phyloP scores from a whole-genome alignment of 2,113 vertebrate genomes.

The Anarrhichthys ocellatus region DNA sequence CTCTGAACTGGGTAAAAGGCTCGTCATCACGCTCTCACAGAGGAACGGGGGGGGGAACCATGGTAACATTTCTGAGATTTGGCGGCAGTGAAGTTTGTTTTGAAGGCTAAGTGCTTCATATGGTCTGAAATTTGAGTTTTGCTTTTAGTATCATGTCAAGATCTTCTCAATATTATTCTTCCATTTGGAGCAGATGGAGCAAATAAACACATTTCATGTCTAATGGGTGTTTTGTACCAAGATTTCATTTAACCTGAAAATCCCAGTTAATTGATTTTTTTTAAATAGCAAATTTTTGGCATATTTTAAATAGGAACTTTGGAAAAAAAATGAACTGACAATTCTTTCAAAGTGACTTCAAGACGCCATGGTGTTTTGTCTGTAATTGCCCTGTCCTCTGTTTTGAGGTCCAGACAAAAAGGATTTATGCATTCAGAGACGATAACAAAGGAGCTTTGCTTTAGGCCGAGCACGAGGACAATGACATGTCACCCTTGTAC shows the following conservation, averaged over 20 bases:
- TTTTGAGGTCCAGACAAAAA: constrained; percentile 70
- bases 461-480: constrained; percentile 76
- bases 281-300: not conserved
- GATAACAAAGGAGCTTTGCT: constrained; percentile 74
- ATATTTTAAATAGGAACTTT: constrained; percentile 7
- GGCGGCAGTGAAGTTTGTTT: constrained; percentile 71
- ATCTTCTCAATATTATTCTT: constrained; percentile 34
- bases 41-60: constrained; percentile 61
- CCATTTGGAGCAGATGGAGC: constrained; percentile 58
- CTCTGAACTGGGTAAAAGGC: constrained; percentile 64
- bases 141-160: constrained; percentile 66
- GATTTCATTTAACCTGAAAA: constrained; percentile 41
- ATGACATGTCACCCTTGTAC: constrained; percentile 70
- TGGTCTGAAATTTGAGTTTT: constrained; percentile 68
- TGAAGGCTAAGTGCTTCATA: constrained; percentile 69
- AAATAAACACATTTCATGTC: constrained; percentile 65
- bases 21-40: constrained; percentile 56
- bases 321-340: constrained; percentile 10
- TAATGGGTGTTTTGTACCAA: constrained; percentile 44
- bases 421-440: constrained; percentile 72
- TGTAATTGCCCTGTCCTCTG: constrained; percentile 69
- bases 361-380: constrained; percentile 39
- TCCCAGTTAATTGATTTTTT: not conserved
- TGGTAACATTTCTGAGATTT: constrained; percentile 63
- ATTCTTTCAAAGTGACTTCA: constrained; percentile 39